These are phyloP conservation scores for Agonum fuliginosum DNA, from an alignment of 2,888 invertebrate species.

Conservation along the genomic window DNA sequence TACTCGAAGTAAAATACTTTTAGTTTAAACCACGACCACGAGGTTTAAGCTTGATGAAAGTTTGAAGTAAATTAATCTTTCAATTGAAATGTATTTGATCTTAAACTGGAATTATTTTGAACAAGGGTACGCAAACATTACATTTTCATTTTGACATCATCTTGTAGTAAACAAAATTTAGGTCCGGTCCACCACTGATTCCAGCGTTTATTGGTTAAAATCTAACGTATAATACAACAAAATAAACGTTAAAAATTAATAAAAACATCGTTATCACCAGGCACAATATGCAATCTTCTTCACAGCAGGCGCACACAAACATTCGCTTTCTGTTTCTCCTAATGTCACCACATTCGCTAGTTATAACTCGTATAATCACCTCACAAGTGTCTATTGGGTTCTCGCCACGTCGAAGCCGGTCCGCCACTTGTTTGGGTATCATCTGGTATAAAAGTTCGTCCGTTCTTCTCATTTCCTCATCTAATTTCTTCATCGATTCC, in stretches of 20 bases:
- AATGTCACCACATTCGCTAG: background rate
- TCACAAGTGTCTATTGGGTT: slow-evolving; percentile 97
- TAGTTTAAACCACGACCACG: too few relatives aligned
- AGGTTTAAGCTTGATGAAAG: too few relatives aligned
- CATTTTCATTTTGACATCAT: too few relatives aligned
- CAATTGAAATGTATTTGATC: too few relatives aligned
- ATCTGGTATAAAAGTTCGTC: slow-evolving; percentile 98
- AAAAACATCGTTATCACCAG: background rate
- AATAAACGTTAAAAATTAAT: slow-evolving; percentile 15
- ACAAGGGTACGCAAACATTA: too few relatives aligned
- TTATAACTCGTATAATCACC: slow-evolving; percentile 81
- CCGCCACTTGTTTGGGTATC: slow-evolving; percentile 99
- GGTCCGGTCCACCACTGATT: too few relatives aligned
- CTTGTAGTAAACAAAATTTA: too few relatives aligned
- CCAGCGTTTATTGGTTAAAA: too few relatives aligned
- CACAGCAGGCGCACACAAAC: slow-evolving; percentile 16
- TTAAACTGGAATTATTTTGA: too few relatives aligned
- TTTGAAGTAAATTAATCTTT: too few relatives aligned
- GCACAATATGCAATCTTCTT: background rate
- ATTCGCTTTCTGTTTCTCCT: background rate
- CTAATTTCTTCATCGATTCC: slow-evolving; percentile 96
- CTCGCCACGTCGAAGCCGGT: slow-evolving; percentile 93
- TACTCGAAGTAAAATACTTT: too few relatives aligned
- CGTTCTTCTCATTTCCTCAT: slow-evolving; percentile 96
- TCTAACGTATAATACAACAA: too few relatives aligned